phyloP scores from a whole-genome alignment of 2,113 vertebrate species.

The Aptenodytes patagonicus region DNA sequence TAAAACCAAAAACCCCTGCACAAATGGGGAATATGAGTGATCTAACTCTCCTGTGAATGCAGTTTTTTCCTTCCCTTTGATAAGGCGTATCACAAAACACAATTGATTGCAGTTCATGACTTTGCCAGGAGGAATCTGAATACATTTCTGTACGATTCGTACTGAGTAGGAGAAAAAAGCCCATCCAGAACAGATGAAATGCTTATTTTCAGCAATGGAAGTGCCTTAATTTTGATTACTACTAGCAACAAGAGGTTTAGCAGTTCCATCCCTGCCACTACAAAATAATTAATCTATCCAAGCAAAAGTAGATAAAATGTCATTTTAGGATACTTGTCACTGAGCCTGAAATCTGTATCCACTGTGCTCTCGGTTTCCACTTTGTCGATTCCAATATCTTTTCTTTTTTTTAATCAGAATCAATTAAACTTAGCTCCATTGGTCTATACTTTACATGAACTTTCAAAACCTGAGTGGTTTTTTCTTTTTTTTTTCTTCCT shows the following conservation, averaged over 20 bases:
- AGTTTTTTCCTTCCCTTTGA: background rate
- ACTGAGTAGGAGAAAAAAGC: background rate
- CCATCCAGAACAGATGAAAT: background rate
- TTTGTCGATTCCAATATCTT: background rate
- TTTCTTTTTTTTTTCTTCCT: background rate
- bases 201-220: background rate
- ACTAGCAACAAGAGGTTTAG: background rate
- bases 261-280: background rate
- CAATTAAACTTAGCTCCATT: background rate
- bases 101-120: background rate
- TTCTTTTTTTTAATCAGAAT: background rate
- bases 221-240: background rate
- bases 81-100: background rate
- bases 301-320: background rate
- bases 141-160: background rate
- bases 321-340: background rate
- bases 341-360: background rate
- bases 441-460: background rate
- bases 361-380: background rate
- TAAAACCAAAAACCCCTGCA: background rate
- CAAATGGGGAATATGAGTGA: background rate
- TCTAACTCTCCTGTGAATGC: background rate
- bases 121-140: background rate
- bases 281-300: background rate
- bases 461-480: background rate